Evolutionary conservation across 2,113 vertebrate species (phyloP), one percentile per base, ranked within the genome.

Genomic region (Indicator maculatus): DNA sequence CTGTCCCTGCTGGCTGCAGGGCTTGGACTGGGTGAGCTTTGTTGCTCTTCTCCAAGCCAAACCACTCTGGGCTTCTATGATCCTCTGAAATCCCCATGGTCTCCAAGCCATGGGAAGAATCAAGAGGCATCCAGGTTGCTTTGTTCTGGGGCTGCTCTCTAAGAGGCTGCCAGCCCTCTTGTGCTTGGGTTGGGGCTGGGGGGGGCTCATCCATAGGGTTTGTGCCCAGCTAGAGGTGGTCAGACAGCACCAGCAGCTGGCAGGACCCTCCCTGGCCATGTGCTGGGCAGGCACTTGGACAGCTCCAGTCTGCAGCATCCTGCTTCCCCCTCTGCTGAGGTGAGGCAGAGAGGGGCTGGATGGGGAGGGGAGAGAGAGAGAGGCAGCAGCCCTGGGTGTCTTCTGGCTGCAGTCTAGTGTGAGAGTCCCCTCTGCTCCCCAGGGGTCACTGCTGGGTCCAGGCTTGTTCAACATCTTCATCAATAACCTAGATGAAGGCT

Each of bases 111-210:
- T 31, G 14, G 30, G n/a, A 47, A 23, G 8, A 60, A 26, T 20
- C 24, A 17, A 44, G 23, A 16, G 18, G 19, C 12, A 16, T 16
- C 16, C 55, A 69, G n/a, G 56, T 36, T 58, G 36, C 19, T 6
- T 16, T 0, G 0, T 75, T 64, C 36, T 13, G 12, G 1, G 1
- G 30, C 33, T 2, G 1, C 5, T 44, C 30, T 44, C n/a, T 30
- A 2, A 2, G 28, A 52, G 14, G 33, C n/a, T 30, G 69, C 27
- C 31, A 47, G 75, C 30, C 9, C 13, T 14, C 26, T 9, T 50
- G 38, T 16, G 45, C 45, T n/a, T 39, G 30, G 14, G 21, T 31
- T 36, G 36, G 36, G 36, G 36, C 36, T 36, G 36, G 36, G 36
- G 30, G 11, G 50, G 31, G 26, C 8, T 20, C 27, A 4, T 2